Evolutionary conservation across 2,888 invertebrate genomes (phyloP), one percentile per base, ranked within the genome.

Genomic region (Lysandra bellargus): DNA sequence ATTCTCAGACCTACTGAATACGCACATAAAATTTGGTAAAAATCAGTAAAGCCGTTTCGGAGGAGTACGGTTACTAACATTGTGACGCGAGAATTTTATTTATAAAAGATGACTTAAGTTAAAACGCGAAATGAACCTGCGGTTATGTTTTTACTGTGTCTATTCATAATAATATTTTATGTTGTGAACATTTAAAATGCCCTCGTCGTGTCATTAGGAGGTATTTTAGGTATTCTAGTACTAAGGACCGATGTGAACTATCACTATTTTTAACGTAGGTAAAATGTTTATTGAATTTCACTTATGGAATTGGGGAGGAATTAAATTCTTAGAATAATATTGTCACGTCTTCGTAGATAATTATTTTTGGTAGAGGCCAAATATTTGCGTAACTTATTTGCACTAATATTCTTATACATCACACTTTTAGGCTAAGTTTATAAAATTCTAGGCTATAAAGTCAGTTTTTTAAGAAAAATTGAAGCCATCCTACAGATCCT

Each of bases 271-370:
- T 33, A 33, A 69, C 33, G 69, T 69, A 69, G 69, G 14, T 69
- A 0, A 33, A 33, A 69, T 69, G 33, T 33, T 30, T 33, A 69
- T 69, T 69, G 69, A 69, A 69, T 33, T 69, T 14, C 14, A 69
- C 74, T 74, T 44, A 74, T 49, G 76, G 76, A 76, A 76, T 76
- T 76, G 76, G 7, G 17, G 17, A 76, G 76, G 76, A 76, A 76
- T 76, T 53, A 12, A 1, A 76, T 76, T 33, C 53, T 76, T 53
- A 76, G 14, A 33, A 76, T 14, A 57, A 30, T 76, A 69, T 57
- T 12, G 30, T 23, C n/a, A 49, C 33, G 17, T 76, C 33, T 57
- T 57, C 33, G 53, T 76, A 76, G 49, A 40, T 74, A 14, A 75
- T 76, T 76, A 69, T 74, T 40, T 74, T 76, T 76, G 33, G 49